These are phyloP conservation scores for Thaumetopoea pityocampa DNA, from an alignment of 1,140 invertebrate genomes.

Conservation along the genomic window DNA sequence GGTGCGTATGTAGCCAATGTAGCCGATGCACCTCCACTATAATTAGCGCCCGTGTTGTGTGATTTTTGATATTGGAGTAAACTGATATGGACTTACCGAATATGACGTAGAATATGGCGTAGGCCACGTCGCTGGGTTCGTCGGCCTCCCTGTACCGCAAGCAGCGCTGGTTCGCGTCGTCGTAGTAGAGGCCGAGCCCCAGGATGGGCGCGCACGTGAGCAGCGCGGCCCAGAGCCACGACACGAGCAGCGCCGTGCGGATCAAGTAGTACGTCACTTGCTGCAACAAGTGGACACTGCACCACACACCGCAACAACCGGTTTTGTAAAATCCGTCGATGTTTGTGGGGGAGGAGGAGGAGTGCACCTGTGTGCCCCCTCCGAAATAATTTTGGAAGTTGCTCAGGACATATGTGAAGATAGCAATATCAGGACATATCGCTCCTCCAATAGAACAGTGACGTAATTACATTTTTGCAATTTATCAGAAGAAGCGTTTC, in stretches of 20 bases:
- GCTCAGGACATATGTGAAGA: no score
- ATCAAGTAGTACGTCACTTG: slow-evolving; percentile 88
- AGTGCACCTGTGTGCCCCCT: no score
- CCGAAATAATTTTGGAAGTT: no score
- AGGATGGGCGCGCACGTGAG: slow-evolving; percentile 86
- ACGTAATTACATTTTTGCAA: no score
- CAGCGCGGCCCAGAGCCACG: slow-evolving; percentile 82
- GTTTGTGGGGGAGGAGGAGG: no score
- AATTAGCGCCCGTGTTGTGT: background rate
- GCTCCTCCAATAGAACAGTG: no score
- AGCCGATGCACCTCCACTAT: no score
- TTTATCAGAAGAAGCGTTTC: no score
- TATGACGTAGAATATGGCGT: slow-evolving; percentile 86
- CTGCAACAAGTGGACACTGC: slow-evolving; percentile 79
- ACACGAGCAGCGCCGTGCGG: slow-evolving; percentile 80
- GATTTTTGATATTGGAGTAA: background rate
- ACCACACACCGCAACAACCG: no score
- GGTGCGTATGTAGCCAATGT: no score
- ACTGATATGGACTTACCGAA: slow-evolving; percentile 84
- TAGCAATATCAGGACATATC: no score
- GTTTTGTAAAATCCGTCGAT: no score
- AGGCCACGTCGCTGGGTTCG: slow-evolving; percentile 80
- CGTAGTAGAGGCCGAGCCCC: slow-evolving; percentile 88
- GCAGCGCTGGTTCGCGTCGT: slow-evolving; percentile 75
- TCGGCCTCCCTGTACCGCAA: slow-evolving; percentile 83